These are phyloP conservation scores for Trachelus iudaicus DNA, from an alignment of 2,888 invertebrate species.

Conservation along the genomic window DNA sequence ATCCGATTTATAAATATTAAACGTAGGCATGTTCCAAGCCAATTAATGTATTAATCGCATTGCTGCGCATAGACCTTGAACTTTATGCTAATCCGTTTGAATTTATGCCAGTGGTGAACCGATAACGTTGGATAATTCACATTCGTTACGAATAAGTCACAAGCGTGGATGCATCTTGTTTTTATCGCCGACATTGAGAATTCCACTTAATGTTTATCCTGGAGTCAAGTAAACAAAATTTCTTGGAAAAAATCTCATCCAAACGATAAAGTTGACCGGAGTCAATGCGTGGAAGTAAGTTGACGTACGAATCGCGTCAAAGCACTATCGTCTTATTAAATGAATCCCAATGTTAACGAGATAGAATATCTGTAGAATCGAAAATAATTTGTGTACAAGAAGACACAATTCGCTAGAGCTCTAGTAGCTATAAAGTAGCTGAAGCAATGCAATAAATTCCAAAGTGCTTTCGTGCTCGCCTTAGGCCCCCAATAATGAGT, in stretches of 20 bases:
- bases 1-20: neutral
- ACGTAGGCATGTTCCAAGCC: neutral
- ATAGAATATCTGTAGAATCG: neutral
- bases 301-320: neutral
- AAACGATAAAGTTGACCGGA: neutral
- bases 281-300: neutral
- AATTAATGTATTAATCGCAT: constrained; percentile 31
- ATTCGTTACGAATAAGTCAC: neutral
- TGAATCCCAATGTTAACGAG: no score
- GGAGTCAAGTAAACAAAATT: neutral
- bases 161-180: neutral
- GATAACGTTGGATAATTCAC: constrained; percentile 36
- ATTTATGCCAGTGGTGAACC: constrained; percentile 39
- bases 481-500: neutral
- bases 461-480: constrained; percentile 28
- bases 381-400: constrained; percentile 19
- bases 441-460: constrained; percentile 40
- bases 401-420: constrained; percentile 30
- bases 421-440: constrained; percentile 31
- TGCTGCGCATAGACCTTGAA: constrained; percentile 49
- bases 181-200: neutral
- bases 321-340: neutral
- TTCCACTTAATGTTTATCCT: neutral
- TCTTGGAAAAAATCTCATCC: neutral
- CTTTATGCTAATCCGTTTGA: constrained; percentile 51